phyloP scores from a whole-genome alignment of 2,888 invertebrate genomes.

The Acrobasis consociella region DNA sequence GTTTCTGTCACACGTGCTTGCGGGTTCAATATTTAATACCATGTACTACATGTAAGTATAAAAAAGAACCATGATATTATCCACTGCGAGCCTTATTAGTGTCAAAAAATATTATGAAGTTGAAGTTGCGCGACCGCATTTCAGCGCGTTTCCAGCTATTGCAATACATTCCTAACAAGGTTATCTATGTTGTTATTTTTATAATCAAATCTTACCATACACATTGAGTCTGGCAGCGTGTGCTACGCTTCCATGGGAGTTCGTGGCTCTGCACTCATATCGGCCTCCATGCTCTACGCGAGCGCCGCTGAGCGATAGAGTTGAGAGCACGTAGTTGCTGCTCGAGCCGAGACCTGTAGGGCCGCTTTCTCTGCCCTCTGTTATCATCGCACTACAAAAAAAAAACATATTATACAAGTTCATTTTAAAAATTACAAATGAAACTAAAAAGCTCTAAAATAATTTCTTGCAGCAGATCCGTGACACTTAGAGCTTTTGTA shows the following conservation, averaged over 20 bases:
- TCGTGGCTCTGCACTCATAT: constrained; percentile 91
- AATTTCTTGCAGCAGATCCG: too few relatives aligned
- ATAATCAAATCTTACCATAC: constrained; percentile 83
- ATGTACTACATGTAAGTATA: too few relatives aligned
- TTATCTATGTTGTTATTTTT: background rate
- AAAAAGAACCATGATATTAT: too few relatives aligned
- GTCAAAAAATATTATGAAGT: too few relatives aligned
- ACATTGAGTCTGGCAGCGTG: constrained; percentile 91
- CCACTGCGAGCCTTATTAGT: too few relatives aligned
- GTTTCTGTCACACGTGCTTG: background rate
- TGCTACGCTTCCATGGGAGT: constrained; percentile 86
- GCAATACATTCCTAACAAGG: too few relatives aligned
- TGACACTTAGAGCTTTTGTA: too few relatives aligned
- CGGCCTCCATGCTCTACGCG: constrained; percentile 92
- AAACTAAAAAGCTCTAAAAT: too few relatives aligned
- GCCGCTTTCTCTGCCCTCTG: constrained; percentile 69
- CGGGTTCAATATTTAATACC: background rate
- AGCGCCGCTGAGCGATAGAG: constrained; percentile 89
- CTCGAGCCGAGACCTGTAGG: constrained; percentile 63
- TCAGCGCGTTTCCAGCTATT: too few relatives aligned
- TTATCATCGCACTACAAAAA: constrained; percentile 60
- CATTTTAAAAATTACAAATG: too few relatives aligned
- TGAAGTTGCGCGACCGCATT: too few relatives aligned
- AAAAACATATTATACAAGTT: too few relatives aligned
- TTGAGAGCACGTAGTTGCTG: constrained; percentile 90